Evolutionary conservation across 2,888 invertebrate genomes (phyloP).

Genomic region (Pedicia rivosa): DNA sequence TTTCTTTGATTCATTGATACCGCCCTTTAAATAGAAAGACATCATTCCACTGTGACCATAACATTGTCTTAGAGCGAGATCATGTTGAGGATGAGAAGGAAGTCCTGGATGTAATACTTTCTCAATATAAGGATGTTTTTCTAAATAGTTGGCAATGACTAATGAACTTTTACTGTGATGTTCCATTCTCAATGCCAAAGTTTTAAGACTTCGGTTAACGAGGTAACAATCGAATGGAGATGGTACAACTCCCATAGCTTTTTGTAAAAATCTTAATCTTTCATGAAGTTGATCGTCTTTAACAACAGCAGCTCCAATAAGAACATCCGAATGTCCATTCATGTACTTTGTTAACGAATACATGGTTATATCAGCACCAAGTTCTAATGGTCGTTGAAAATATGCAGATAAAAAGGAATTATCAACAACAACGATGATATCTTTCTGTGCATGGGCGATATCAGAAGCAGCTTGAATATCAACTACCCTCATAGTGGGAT

Average conservation of each 20-base stretch:
- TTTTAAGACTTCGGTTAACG: slow-evolving; percentile 87
- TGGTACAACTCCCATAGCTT: slow-evolving; percentile 69
- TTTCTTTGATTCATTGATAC: slow-evolving; percentile 48
- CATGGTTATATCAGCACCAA: slow-evolving; percentile 81
- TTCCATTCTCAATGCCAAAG: slow-evolving; percentile 80
- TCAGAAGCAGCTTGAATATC: slow-evolving; percentile 63
- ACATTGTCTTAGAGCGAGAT: slow-evolving; percentile 61
- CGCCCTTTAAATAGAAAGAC: slow-evolving; percentile 73
- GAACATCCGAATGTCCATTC: slow-evolving; percentile 94
- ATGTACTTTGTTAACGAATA: slow-evolving; percentile 96
- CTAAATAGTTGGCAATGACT: slow-evolving; percentile 64
- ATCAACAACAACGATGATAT: slow-evolving; percentile 65
- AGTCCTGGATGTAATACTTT: slow-evolving; percentile 77
- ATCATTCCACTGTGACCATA: slow-evolving; percentile 86
- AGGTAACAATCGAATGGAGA: slow-evolving; percentile 93
- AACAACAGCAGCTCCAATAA: slow-evolving; percentile 82
- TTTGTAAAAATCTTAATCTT: slow-evolving; percentile 70
- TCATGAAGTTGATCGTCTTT: slow-evolving; percentile 55
- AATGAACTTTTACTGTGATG: slow-evolving; percentile 68
- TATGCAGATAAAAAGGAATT: slow-evolving; percentile 89
- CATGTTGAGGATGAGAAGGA: slow-evolving; percentile 73
- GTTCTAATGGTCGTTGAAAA: slow-evolving; percentile 74
- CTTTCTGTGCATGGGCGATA: slow-evolving; percentile 35
- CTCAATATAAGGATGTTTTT: slow-evolving; percentile 59
- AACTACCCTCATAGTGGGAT: slow-evolving; percentile 78